Base-by-base conservation (phyloP, 1,140 invertebrate species). In the Trachelipus rathkii region DNA sequence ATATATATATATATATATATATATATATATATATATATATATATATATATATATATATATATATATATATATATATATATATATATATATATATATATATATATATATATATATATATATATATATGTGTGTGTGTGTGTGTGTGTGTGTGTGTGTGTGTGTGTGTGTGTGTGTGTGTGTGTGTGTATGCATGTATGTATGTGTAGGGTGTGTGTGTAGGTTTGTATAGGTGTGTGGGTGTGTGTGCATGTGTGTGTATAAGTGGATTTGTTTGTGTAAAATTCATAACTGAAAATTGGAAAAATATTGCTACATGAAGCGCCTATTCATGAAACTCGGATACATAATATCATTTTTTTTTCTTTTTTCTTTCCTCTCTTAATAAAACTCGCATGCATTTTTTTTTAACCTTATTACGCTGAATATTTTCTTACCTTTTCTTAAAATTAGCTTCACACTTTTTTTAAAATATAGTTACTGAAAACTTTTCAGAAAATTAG, bases 11-110 rank as follows among this genome's bases (percentile, higher is more conserved):
- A n/a, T n/a, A n/a, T n/a, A n/a, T n/a, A n/a, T n/a, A n/a, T n/a
- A n/a, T n/a, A n/a, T n/a, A n/a, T n/a, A n/a, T n/a, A n/a, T n/a
- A n/a, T n/a, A n/a, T n/a, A n/a, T n/a, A n/a, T n/a, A n/a, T n/a
- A 33, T 33, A 33, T 33, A 33, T 33, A 33, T 33, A 33, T 33
- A 33, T 33, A 33, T n/a, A 33, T 33, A 15, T 19, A 60, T 60
- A 19, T 60, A 60, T 15, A 9, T 60, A 60, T 60, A 60, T 60
- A 60, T 60, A 60, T 60, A 60, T 60, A 60, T 60, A 60, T 60
- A 60, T 60, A 60, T 60, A 60, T 60, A 60, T 60, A 60, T 60
- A 60, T 60, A 60, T 60, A 60, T 60, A 60, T 60, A 60, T 60
- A 60, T 60, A 60, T 60, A 60, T 60, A 60, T 60, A 60, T 60